A percentile compares a stretch with the other conserved stretches of the same genome.
phyloP scores from a whole-genome alignment of 37 sponge, comb jelly and placozoan genomes.

The Dysidea cf. avara region DNA sequence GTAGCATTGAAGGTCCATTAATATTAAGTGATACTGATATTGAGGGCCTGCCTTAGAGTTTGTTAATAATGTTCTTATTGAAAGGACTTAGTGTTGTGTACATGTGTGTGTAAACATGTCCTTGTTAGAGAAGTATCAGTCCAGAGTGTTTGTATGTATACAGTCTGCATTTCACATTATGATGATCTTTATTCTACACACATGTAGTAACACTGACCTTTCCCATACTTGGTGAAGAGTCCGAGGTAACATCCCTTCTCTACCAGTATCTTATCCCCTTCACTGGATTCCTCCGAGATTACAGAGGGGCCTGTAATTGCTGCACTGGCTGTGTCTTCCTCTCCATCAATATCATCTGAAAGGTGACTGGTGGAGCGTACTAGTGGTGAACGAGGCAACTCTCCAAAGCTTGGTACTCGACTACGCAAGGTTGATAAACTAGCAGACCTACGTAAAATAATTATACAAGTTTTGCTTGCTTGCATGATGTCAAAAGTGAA shows the following conservation, averaged over 20 bases:
- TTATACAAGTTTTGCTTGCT: neutral
- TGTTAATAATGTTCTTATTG: too few relatives aligned
- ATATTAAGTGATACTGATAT: too few relatives aligned
- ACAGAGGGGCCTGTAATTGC: neutral
- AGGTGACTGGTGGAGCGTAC: neutral
- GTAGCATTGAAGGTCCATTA: too few relatives aligned
- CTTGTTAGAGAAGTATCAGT: too few relatives aligned
- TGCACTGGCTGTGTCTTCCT: neutral
- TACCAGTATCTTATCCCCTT: neutral
- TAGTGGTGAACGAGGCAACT: neutral
- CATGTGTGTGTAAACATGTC: too few relatives aligned
- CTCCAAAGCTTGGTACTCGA: neutral
- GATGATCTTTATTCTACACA: neutral
- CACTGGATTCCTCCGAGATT: neutral
- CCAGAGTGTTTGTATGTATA: too few relatives aligned
- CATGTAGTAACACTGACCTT: slow-evolving; percentile 21
- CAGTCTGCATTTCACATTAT: too few relatives aligned
- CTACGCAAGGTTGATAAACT: slow-evolving; percentile 6
- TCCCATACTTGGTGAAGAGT: slow-evolving; percentile 25
- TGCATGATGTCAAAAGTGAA: neutral
- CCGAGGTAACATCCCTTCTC: slow-evolving; percentile 41
- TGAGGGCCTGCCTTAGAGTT: too few relatives aligned
- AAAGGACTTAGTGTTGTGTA: too few relatives aligned
- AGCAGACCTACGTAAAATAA: slow-evolving; percentile 1
- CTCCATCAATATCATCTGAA: neutral